Conservation (phyloP, 2,888 invertebrate genomes). For the Synanthedon tipuliformis region DNA sequence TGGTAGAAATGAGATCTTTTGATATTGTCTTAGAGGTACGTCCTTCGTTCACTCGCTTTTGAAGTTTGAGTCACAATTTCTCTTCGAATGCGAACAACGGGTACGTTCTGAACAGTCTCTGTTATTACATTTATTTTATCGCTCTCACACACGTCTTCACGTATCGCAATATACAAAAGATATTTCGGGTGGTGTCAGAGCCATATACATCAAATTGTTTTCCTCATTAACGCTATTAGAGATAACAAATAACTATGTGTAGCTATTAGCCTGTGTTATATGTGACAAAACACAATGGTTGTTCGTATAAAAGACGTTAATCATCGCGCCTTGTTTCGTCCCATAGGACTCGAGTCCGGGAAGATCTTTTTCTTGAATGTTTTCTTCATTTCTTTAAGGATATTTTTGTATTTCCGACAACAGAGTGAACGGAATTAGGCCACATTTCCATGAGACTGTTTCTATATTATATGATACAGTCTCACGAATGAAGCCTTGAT, state of each 20-base stretch:
- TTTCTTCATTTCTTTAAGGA: constrained; percentile 45
- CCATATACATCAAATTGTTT: constrained; percentile 2
- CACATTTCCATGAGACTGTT: constrained; percentile 16
- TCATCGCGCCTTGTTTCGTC: constrained; percentile 23
- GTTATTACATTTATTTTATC: neutral
- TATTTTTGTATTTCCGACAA: constrained; percentile 33
- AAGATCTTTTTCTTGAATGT: constrained; percentile 23
- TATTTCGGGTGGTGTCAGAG: neutral
- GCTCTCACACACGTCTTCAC: neutral
- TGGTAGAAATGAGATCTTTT: constrained; percentile 48
- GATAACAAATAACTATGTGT: constrained; percentile 16
- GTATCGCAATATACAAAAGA: neutral
- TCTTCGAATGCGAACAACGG: neutral
- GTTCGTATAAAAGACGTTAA: constrained; percentile 40
- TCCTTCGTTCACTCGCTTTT: constrained; percentile 35
- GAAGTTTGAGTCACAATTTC: constrained; percentile 40
- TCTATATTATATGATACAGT: too few relatives aligned
- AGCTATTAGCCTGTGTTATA: constrained; percentile 23
- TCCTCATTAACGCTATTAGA: constrained; percentile 16
- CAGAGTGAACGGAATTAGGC: constrained; percentile 28
- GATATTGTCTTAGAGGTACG: constrained; percentile 40
- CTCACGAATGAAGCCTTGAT: too few relatives aligned
- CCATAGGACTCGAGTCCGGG: constrained; percentile 16
- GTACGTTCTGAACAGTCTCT: neutral
- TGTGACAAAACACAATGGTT: constrained; percentile 24